These are phyloP conservation scores for Osmerus eperlanus DNA, from an alignment of 2,113 vertebrate species.

Conservation along the genomic window DNA sequence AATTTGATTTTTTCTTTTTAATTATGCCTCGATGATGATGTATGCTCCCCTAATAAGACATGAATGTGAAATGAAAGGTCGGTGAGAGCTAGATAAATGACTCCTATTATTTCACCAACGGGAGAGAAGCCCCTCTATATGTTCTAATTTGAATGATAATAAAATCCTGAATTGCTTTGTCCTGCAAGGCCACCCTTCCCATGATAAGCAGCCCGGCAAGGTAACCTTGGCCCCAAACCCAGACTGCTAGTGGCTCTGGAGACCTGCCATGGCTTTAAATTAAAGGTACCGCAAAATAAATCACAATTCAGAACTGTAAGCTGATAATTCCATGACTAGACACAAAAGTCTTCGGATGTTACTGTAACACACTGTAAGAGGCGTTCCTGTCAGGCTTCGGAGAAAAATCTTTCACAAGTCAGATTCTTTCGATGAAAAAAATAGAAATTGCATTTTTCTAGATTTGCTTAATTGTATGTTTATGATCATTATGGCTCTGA, in stretches of 20 bases:
- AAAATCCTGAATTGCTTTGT: slow-evolving; percentile 76
- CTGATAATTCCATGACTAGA: slow-evolving; percentile 36
- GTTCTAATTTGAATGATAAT: slow-evolving; percentile 90
- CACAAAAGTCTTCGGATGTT: background rate
- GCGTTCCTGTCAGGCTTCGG: background rate
- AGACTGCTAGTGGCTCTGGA: slow-evolving; percentile 53
- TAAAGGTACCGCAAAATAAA: slow-evolving; percentile 55
- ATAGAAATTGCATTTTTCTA: too few species aligned
- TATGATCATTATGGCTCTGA: too few species aligned
- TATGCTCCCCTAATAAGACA: slow-evolving; percentile 84
- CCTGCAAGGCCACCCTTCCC: slow-evolving; percentile 68
- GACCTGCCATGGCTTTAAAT: slow-evolving; percentile 61
- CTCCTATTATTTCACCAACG: slow-evolving; percentile 90
- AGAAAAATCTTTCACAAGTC: background rate
- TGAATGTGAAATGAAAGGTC: slow-evolving; percentile 91
- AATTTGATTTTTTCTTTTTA: slow-evolving; percentile 80
- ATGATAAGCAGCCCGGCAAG: slow-evolving; percentile 76
- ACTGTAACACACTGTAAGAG: background rate
- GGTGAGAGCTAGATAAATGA: slow-evolving; percentile 87
- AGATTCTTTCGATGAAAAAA: too few species aligned
- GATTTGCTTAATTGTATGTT: too few species aligned
- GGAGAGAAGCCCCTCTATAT: slow-evolving; percentile 83
- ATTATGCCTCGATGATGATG: slow-evolving; percentile 87
- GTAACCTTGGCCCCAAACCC: slow-evolving; percentile 78
- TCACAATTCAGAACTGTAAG: slow-evolving; percentile 29